These are phyloP conservation scores for Spermophilus dauricus DNA, from an alignment of 2,113 vertebrate genomes.

Conservation along the genomic window DNA sequence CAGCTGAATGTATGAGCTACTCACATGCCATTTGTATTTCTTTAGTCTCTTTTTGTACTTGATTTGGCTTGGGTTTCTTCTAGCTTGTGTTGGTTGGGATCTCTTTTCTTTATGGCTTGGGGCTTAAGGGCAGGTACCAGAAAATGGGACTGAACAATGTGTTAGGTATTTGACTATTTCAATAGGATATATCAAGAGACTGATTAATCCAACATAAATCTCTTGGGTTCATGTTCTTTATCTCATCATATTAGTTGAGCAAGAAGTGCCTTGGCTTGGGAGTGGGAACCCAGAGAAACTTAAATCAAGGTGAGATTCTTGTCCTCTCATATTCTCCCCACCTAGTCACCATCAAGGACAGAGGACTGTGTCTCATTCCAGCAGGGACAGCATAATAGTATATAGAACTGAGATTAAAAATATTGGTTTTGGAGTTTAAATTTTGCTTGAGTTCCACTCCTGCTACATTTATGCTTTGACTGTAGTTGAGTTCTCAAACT, in stretches of 20 bases:
- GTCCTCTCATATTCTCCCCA: neutral
- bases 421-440: neutral
- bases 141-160: slow-evolving; percentile 57
- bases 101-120: slow-evolving; percentile 10
- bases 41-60: slow-evolving; percentile 41
- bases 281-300: neutral
- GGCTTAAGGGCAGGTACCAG: neutral
- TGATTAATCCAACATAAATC: neutral
- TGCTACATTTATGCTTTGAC: neutral
- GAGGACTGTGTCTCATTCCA: neutral
- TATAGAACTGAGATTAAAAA: neutral
- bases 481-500: neutral
- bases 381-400: neutral
- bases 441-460: neutral
- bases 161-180: slow-evolving; percentile 47
- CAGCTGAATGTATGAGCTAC: slow-evolving; percentile 64
- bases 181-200: neutral
- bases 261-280: neutral
- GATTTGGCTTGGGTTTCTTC: slow-evolving; percentile 12
- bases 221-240: slow-evolving; percentile 6
- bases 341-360: neutral
- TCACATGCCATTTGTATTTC: slow-evolving; percentile 16
- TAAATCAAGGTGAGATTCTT: neutral
- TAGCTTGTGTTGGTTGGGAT: slow-evolving; percentile 3
- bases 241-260: neutral